Conservation (phyloP, 1,140 invertebrate species). For the Triops cancriformis region DNA sequence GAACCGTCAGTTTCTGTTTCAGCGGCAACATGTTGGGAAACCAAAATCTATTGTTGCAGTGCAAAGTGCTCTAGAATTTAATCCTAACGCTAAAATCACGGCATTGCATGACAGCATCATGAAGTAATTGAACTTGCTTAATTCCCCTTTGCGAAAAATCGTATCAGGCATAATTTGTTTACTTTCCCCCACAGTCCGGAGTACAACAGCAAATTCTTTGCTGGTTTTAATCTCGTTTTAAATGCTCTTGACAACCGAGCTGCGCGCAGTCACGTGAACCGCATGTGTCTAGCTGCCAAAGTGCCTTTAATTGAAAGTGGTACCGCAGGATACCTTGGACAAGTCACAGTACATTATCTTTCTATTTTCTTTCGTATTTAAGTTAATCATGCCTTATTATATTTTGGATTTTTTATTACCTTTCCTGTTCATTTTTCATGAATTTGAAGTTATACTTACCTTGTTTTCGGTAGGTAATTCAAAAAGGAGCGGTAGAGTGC, state of each 20-base stretch:
- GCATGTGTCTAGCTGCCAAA: constrained; percentile 93
- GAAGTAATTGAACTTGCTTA: constrained; percentile 50
- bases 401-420: too few relatives aligned
- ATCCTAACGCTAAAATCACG: constrained; percentile 76
- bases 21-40: constrained; percentile 95
- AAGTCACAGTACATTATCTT: constrained; percentile 51
- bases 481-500: constrained; percentile 84
- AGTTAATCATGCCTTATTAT: too few relatives aligned
- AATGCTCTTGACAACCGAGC: constrained; percentile 96
- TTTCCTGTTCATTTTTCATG: background rate
- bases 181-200: constrained; percentile 67
- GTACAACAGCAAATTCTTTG: constrained; percentile 86
- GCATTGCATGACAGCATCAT: constrained; percentile 91
- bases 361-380: constrained; percentile 12
- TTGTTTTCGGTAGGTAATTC: constrained; percentile 50
- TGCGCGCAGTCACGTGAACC: constrained; percentile 96
- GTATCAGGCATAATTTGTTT: constrained; percentile 18
- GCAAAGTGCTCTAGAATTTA: constrained; percentile 79
- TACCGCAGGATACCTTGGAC: constrained; percentile 90
- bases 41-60: constrained; percentile 83
- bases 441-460: constrained; percentile 3
- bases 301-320: constrained; percentile 93
- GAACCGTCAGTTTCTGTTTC: constrained; percentile 96
- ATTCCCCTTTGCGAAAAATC: background rate
- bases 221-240: constrained; percentile 83